Base-by-base conservation (phyloP, 2,797 vertebrate genomes). In the Thunnus albacares region DNA sequence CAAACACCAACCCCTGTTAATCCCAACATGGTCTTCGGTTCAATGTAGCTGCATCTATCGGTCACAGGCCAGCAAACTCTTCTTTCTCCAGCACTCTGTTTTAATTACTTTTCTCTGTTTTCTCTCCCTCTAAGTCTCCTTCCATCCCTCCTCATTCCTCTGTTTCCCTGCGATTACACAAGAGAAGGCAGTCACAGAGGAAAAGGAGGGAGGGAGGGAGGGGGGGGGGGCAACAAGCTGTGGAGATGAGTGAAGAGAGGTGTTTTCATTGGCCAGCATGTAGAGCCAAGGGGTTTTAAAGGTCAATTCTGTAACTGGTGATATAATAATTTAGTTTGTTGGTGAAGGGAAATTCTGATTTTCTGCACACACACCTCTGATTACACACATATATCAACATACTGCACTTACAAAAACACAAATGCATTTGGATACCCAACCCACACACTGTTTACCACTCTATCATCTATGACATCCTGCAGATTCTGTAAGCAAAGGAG, bases 21-120 rank as follows among this genome's bases (percentile, higher is more conserved):
- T 93, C 90, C 85, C 72, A 30, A 62, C 10, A 60, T 28, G 52
- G 73, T 90, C 81, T 87, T 71, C 22, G 81, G 88, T 89, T 88
- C 86, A 90, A 38, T 89, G 80, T 79, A 15, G 77, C 85, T 85
- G 79, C 89, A 85, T 90, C 91, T 85, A 78, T 89, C 84, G 81
- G 92, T 93, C 89, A 93, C 87, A 91, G 91, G 87, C 89, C 85
- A 92, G 80, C 81, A 76, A 83, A 33, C 83, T 77, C 79, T 79
- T 87, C 86, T 81, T 81, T 85, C 87, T 80, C 66, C 76, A 85
- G 57, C 88, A 78, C 89, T 90, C 83, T 70, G 51, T 92, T 95
- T 95, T 95, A 94, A 95, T 95, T 94, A 94, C 91, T 91, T 91
- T 92, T 82, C 86, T 87, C 62, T 77, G 77, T 84, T 86, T 83